Percentiles rank a stretch among this genome's conserved stretches.
These are phyloP conservation scores for Cistogaster globosa DNA, from an alignment of 2,888 invertebrate species.

Conservation along the genomic window DNA sequence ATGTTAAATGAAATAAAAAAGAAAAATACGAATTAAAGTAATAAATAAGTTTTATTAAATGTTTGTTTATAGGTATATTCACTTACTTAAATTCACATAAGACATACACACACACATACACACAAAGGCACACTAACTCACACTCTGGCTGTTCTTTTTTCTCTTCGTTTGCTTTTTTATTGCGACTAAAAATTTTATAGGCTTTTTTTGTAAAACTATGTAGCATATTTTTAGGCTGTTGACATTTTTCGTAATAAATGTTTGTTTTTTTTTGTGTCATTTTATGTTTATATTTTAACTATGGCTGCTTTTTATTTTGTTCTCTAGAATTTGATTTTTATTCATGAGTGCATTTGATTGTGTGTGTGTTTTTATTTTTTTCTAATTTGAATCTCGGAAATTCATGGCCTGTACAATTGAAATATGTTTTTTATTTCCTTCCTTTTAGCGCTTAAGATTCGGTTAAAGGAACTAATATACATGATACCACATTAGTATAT, in stretches of 20 bases:
- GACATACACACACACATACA: background rate
- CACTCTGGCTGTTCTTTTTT: background rate
- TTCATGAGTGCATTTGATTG: conserved; percentile 3
- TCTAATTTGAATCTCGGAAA: conserved; percentile 43
- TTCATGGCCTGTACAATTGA: conserved; percentile 63
- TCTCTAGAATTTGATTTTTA: conserved; percentile 13
- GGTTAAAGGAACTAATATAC: conserved; percentile 6
- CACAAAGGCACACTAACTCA: background rate
- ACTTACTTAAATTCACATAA: background rate
- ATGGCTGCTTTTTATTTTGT: background rate
- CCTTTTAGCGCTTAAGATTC: background rate
- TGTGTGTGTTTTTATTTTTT: conserved; percentile 2
- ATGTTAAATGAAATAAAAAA: background rate
- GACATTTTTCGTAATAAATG: conserved; percentile 57
- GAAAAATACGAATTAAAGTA: conserved; percentile 55
- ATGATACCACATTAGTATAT: conserved; percentile 5
- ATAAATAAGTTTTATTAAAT: conserved; percentile 67
- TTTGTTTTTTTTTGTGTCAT: background rate
- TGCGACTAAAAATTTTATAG: conserved; percentile 21
- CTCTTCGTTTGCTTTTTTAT: conserved; percentile 1
- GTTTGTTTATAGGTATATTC: conserved; percentile 22
- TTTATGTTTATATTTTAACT: conserved; percentile 18
- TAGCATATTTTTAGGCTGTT: conserved; percentile 68
- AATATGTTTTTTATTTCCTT: conserved; percentile 61
- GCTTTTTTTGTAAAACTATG: conserved; percentile 33